phyloP scores from a whole-genome alignment of 2,888 invertebrate genomes.

The Nomada fabriciana region DNA sequence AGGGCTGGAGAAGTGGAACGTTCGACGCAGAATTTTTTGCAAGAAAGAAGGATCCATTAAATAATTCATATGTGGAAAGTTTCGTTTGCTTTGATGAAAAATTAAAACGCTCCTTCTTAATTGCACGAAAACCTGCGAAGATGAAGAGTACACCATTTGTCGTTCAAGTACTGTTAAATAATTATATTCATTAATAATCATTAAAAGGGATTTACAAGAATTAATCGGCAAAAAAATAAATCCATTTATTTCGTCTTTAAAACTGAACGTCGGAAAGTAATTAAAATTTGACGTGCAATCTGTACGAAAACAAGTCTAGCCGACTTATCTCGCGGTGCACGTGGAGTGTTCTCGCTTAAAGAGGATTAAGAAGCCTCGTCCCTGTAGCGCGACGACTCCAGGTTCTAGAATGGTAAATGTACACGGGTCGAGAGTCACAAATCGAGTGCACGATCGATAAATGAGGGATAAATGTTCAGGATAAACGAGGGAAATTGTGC shows the following conservation, averaged over 20 bases:
- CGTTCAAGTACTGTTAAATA: too few relatives aligned
- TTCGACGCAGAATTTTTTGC: not conserved
- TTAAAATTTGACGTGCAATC: slow-evolving; percentile 54
- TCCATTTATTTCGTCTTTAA: too few relatives aligned
- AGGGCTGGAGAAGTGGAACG: not conserved
- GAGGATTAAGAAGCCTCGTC: slow-evolving; percentile 53
- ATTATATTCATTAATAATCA: too few relatives aligned
- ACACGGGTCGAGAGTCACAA: slow-evolving; percentile 36
- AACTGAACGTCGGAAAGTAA: slow-evolving; percentile 1
- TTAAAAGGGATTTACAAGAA: too few relatives aligned
- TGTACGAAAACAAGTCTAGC: slow-evolving; percentile 42
- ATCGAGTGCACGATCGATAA: slow-evolving; percentile 37
- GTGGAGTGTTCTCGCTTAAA: slow-evolving; percentile 44
- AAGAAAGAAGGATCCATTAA: too few relatives aligned
- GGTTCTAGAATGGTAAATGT: slow-evolving; percentile 37
- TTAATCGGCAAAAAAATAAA: too few relatives aligned
- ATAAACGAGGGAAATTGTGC: slow-evolving; percentile 39
- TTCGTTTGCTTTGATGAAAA: too few relatives aligned
- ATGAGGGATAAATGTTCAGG: slow-evolving; percentile 24
- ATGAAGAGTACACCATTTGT: too few relatives aligned
- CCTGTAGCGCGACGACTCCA: slow-evolving; percentile 18
- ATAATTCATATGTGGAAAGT: too few relatives aligned
- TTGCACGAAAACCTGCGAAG: too few relatives aligned
- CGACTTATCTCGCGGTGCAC: slow-evolving; percentile 53
- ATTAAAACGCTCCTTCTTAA: too few relatives aligned